Base-by-base conservation (phyloP, 1,140 invertebrate species). In the Carposina sasakii region DNA sequence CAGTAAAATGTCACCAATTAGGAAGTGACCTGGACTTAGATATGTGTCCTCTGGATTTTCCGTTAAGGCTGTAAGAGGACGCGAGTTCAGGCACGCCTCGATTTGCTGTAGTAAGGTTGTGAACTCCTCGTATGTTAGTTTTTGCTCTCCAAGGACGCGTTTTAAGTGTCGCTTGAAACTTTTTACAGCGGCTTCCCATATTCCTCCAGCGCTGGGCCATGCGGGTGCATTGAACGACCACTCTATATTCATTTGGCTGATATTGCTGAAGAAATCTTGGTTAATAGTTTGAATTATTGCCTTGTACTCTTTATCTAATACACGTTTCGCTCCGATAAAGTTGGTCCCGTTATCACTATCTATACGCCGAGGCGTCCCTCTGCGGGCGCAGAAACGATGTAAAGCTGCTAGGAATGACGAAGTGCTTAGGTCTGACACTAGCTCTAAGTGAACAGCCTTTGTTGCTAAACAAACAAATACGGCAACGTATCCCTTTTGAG, bases 261-360 rank as follows among this genome's bases (percentile, higher is more conserved):
- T 9, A 17, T 3, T 15, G 22, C 1, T 15, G 1, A 26, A 13
- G 1, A 42, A 16, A 9, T 24, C 23, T 3, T n/a, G 1, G 13
- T 24, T 42, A 6, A 15, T 5, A 10, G 13, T 15, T 2, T 16
- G 13, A 28, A 17, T 12, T 10, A 42, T n/a, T 9, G 40, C 40
- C n/a, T n/a, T n/a, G 15, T 13, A 28, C 17, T 42, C 40, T 15
- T 42, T 24, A 3, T 2, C 4, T 26, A 42, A 26, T 24, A 12
- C 16, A 16, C 16, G 8, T 1, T 22, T 24, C 2, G 74, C 63
- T 4, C 58, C 60, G 6, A 60, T 48, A 36, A 82, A 78, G 31
- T 67, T 70, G 9, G 66, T 73, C 0, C 63, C 76, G 47, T 75
- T 74, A 42, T 85, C 76, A 6, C 56, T 67, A 31, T 51, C 12